Conservation (phyloP, 2,797 vertebrate genomes). For the Poecilia velifera region DNA sequence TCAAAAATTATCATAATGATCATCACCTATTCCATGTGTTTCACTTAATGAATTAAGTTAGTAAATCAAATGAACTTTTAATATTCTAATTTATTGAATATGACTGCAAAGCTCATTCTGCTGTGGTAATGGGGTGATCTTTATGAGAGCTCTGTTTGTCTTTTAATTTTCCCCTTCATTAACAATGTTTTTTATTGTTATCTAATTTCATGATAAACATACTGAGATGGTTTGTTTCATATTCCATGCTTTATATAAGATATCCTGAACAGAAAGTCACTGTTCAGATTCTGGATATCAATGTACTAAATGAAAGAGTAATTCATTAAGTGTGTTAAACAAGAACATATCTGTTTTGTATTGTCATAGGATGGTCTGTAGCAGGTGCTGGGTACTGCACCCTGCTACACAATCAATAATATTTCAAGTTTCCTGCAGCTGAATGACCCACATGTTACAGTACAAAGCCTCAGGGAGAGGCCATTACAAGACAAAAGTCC, state of each 20-base stretch:
- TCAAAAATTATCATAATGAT: background rate
- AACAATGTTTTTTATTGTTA: background rate
- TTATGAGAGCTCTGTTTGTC: background rate
- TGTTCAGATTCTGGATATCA: background rate
- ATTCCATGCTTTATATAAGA: background rate
- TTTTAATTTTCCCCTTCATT: slow-evolving; percentile 5
- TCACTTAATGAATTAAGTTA: background rate
- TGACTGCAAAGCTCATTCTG: background rate
- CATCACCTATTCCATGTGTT: background rate
- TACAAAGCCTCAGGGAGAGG: background rate
- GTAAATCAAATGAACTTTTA: too few relatives aligned
- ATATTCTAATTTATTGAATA: background rate
- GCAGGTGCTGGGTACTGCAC: background rate
- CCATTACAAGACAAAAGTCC: background rate
- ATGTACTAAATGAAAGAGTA: too few relatives aligned
- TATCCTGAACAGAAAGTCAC: background rate
- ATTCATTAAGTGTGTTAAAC: background rate
- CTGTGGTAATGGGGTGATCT: background rate
- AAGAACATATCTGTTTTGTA: background rate
- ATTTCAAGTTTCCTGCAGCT: background rate
- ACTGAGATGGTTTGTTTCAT: background rate
- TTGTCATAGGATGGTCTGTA: background rate
- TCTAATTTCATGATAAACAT: background rate
- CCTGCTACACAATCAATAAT: background rate
- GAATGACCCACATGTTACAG: background rate